Evolutionary conservation across 2,888 invertebrate species (phyloP), one percentile per base, ranked within the genome.

Genomic region (Salpingus planirostris): DNA sequence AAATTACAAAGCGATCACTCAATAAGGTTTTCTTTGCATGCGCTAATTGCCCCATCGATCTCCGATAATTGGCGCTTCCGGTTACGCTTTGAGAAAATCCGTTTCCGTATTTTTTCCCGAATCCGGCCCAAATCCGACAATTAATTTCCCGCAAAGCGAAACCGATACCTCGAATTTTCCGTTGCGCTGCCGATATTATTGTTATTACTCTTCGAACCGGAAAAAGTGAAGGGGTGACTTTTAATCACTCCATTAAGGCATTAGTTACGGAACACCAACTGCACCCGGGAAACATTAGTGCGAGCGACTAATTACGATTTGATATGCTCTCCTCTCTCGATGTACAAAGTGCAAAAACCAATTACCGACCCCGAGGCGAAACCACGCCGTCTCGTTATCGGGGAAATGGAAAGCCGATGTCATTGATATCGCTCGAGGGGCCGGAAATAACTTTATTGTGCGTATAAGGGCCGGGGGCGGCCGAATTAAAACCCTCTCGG

Each of bases 361-460:
- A 48, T 48, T 48, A 48, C 40, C 43, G 39, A 38, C 34, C 38
- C 35, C 36, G 13, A 21, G 21, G 21, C n/a, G 11, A 13, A 24
- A 39, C 27, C 28, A 33, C 33, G 31, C 24, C 13, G 21, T 23
- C 8, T 34, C 40, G 40, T 44, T 46, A 50, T 52, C 43, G 47
- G 38, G 38, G 42, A 50, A 53, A 52, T 52, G 50, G 52, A 53
- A 49, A 52, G 45, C 45, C 42, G 50, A 47, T 52, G 51, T 54
- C 49, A 49, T 47, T 49, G 51, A 52, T 54, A 53, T 51, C 46
- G 48, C 50, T 42, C 43, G 44, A 47, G 50, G 52, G 49, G 50
- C 44, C 46, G 46, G 47, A 53, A 52, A 54, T 54, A 50, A 52
- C 50, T 50, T 50, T 46, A 50, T 54, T 51, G 49, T 50, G 49